Conservation (phyloP, 2,888 invertebrate species). For the Monopis laevigella region DNA sequence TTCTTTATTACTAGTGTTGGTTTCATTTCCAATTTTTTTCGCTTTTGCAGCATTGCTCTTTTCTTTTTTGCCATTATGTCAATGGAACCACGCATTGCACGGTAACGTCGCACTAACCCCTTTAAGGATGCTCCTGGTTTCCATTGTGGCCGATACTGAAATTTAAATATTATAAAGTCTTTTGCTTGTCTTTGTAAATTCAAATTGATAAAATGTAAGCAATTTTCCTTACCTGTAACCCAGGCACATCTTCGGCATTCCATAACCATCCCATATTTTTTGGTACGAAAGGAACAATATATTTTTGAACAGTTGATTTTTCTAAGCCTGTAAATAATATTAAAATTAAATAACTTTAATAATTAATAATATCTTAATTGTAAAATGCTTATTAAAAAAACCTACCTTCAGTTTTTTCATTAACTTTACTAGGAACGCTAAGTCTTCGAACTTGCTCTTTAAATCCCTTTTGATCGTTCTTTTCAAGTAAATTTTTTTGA, state of each 20-base stretch:
- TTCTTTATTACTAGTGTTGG: slow-evolving; percentile 47
- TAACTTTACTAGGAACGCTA: background rate
- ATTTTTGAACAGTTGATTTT: slow-evolving; percentile 27
- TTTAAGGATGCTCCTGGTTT: slow-evolving; percentile 52
- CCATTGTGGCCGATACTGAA: slow-evolving; percentile 51
- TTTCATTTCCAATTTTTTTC: slow-evolving; percentile 51
- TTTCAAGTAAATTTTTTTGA: background rate
- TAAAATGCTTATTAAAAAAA: background rate
- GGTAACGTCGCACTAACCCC: slow-evolving; percentile 42
- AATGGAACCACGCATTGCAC: slow-evolving; percentile 39
- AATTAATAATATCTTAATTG: background rate
- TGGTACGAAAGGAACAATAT: slow-evolving; percentile 46
- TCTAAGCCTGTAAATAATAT: slow-evolving; percentile 24
- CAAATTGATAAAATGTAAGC: too few relatives aligned
- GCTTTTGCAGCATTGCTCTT: slow-evolving; percentile 42
- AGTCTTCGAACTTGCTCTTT: background rate
- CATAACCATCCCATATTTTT: slow-evolving; percentile 59
- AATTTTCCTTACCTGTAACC: slow-evolving; percentile 37
- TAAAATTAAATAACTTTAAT: background rate
- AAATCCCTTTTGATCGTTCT: background rate
- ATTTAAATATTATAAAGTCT: slow-evolving; percentile 14
- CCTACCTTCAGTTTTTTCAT: background rate
- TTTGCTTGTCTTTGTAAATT: background rate
- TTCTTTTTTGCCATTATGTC: slow-evolving; percentile 51
- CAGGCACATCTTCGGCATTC: slow-evolving; percentile 52